phyloP scores from a whole-genome alignment of 2,888 invertebrate species.

The Ceramica pisi region DNA sequence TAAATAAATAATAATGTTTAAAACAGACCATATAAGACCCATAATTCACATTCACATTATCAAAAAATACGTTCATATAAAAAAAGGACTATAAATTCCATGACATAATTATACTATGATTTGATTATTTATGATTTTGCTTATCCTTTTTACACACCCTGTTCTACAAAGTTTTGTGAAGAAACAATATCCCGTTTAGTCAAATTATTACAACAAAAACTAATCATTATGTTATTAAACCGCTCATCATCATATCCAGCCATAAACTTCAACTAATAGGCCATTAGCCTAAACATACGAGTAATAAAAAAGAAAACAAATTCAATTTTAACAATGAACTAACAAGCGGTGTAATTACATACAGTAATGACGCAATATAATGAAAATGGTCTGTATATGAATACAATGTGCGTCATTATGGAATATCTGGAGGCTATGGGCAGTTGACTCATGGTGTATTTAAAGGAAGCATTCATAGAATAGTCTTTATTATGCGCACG shows the following conservation, averaged over 20 bases:
- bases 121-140: no score
- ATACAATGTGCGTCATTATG: constrained; percentile 31
- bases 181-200: not conserved
- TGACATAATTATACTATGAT: no score
- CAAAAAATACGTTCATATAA: no score
- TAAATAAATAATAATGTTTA: no score
- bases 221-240: not conserved
- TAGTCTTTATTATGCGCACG: no score
- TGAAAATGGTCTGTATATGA: constrained; percentile 45
- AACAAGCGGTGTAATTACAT: constrained; percentile 55
- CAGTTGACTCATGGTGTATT: not conserved
- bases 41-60: no score
- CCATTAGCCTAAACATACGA: constrained; percentile 40
- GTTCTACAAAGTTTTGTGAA: constrained; percentile 1
- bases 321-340: constrained; percentile 59
- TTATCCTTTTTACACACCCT: no score
- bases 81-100: no score
- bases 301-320: constrained; percentile 54
- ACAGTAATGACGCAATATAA: constrained; percentile 56
- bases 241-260: not conserved
- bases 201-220: not conserved
- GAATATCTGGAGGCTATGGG: not conserved
- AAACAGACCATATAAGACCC: no score
- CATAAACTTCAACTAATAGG: constrained; percentile 34
- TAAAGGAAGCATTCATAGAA: not conserved